Evolutionary conservation across 1,140 invertebrate genomes (phyloP), one percentile per base, ranked within the genome.

Genomic region (Aphelinus atriplicis): DNA sequence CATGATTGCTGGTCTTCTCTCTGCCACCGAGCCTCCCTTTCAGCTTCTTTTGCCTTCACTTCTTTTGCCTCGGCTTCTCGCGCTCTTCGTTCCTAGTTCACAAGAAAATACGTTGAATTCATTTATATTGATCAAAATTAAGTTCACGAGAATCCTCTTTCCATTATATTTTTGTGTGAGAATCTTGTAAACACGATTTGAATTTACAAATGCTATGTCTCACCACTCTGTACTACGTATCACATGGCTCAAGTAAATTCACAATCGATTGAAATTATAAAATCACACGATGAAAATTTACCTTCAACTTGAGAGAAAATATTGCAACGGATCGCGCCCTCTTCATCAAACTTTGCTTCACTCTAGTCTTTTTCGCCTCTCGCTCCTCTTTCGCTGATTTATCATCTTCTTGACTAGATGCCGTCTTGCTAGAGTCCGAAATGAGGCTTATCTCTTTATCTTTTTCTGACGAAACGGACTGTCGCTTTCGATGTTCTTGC

Each of bases 261-360:
- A 26, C 26, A 26, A 26, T 26, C 26, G 26, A 26, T 26, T 26
- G 26, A 26, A 26, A 26, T 26, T 26, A 26, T 26, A 26, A 26
- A 26, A 26, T 26, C 26, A 26, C 26, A 26, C 26, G 26, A 26
- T 26, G 26, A 26, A 26, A 0, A 26, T 26, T 26, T 51, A 74
- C 74, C 74, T 94, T 93, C 65, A 95, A 82, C 67, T 94, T 94
- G 45, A 95, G 84, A 1, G 94, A 95, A 84, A 95, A 95, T 77
- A 95, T 94, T 6, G 94, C 94, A 47, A 95, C 94, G 1, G 93
- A 94, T 7, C 94, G 88, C 3, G 94, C 94, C 62, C 94, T 90
- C 83, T 95, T 95, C 86, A 95, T 93, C 61, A 95, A 83, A 76
- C 90, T 91, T 63, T 93, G 92, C 75, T 92, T 93, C 0, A 93